These are phyloP conservation scores for Eudorcas thomsonii DNA, from an alignment of 2,113 vertebrate species.

Conservation along the genomic window DNA sequence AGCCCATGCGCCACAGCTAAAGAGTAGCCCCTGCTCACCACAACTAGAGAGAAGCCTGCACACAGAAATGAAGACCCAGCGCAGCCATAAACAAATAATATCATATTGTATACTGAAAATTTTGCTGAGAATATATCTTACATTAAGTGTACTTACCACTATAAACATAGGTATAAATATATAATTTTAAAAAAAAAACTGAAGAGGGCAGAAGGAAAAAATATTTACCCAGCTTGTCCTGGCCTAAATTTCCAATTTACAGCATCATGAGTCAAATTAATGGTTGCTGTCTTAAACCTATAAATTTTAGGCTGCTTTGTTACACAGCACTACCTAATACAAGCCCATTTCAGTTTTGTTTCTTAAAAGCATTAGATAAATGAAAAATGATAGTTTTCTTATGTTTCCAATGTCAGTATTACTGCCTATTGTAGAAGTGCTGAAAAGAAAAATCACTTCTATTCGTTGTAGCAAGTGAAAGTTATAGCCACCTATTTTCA, in stretches of 20 bases:
- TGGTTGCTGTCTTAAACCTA: not conserved
- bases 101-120: not conserved
- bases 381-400: slow-evolving; percentile 31
- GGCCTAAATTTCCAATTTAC: not conserved
- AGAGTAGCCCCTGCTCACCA: not conserved
- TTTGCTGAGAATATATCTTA: not conserved
- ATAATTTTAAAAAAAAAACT: not conserved
- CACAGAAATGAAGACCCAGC: not conserved
- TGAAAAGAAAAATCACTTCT: slow-evolving; percentile 46
- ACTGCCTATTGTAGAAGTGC: not conserved
- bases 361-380: slow-evolving; percentile 36
- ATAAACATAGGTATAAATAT: not conserved
- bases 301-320: not conserved
- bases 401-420: slow-evolving; percentile 33
- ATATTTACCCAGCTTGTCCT: not conserved
- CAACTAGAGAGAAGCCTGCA: not conserved
- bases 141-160: not conserved
- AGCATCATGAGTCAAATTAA: not conserved
- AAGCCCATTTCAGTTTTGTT: slow-evolving; percentile 14
- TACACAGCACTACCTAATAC: not conserved
- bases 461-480: slow-evolving; percentile 34
- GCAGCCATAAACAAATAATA: not conserved
- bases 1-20: not conserved
- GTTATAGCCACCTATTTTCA: slow-evolving; percentile 39
- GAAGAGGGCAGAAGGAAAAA: not conserved